Conservation (phyloP, 1,140 invertebrate genomes). For the Antheraea pernyi region DNA sequence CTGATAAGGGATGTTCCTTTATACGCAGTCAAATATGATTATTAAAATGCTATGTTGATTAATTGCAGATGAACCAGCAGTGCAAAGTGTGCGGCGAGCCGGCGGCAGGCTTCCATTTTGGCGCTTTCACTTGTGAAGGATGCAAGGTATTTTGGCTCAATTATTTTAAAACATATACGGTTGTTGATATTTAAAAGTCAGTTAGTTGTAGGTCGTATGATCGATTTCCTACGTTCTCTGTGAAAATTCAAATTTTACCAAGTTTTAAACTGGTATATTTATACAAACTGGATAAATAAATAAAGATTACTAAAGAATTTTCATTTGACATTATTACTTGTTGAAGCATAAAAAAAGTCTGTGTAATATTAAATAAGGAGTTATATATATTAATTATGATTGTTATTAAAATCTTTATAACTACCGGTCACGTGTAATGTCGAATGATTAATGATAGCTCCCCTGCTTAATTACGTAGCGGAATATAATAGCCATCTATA, state of each 20-base stretch:
- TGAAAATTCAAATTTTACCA: background rate
- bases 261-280: too few species aligned
- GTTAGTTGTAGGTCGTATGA: background rate
- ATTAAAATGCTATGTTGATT: conserved; percentile 9
- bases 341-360: too few species aligned
- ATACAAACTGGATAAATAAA: too few species aligned
- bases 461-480: conserved; percentile 36
- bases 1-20: too few species aligned
- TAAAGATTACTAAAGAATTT: too few species aligned
- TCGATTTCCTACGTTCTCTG: background rate
- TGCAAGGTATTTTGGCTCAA: conserved; percentile 88
- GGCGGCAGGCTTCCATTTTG: conserved; percentile 97
- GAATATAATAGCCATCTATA: conserved; percentile 22
- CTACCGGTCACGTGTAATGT: conserved; percentile 45
- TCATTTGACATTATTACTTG: too few species aligned
- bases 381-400: conserved; percentile 36
- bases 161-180: background rate
- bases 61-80: conserved; percentile 95
- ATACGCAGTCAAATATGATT: too few species aligned
- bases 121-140: conserved; percentile 97
- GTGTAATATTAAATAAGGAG: background rate
- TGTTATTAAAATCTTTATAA: conserved; percentile 36
- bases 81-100: conserved; percentile 97
- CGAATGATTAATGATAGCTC: conserved; percentile 48
- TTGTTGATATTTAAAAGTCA: background rate